Percentiles rank a stretch among this genome's conserved stretches.
Conservation (phyloP, 2,113 vertebrate genomes). For the Cyprinodon variegatus region DNA sequence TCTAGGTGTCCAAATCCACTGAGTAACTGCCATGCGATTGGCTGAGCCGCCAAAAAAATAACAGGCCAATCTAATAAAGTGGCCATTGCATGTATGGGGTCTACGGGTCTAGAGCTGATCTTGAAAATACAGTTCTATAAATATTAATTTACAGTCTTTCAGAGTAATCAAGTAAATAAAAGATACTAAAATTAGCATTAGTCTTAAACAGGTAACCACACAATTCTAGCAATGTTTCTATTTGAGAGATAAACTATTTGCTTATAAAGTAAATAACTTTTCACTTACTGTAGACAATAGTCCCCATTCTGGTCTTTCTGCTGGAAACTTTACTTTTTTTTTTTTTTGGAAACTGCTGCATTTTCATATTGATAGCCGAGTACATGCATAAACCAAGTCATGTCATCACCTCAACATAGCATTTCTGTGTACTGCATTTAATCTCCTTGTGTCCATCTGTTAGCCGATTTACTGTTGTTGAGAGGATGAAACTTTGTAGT, state of each 20-base stretch:
- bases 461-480: slow-evolving; percentile 49
- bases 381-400: slow-evolving; percentile 21
- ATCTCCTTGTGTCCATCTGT: slow-evolving; percentile 49
- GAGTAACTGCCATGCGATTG: neutral
- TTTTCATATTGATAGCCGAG: slow-evolving; percentile 24
- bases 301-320: slow-evolving; percentile 14
- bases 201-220: neutral
- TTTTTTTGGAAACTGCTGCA: slow-evolving; percentile 37
- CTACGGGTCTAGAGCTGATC: neutral
- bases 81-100: neutral
- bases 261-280: neutral
- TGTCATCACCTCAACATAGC: slow-evolving; percentile 44
- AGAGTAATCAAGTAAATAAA: neutral
- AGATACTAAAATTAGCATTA: neutral
- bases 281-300: slow-evolving; percentile 14
- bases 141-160: neutral
- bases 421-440: slow-evolving; percentile 39
- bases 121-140: neutral
- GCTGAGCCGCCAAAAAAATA: neutral
- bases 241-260: neutral
- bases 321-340: slow-evolving; percentile 42
- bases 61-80: neutral
- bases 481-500: slow-evolving; percentile 62
- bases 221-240: neutral
- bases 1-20: neutral